phyloP scores from a whole-genome alignment of 92 coral and sea anemone genomes.

The Siderastrea siderea region DNA sequence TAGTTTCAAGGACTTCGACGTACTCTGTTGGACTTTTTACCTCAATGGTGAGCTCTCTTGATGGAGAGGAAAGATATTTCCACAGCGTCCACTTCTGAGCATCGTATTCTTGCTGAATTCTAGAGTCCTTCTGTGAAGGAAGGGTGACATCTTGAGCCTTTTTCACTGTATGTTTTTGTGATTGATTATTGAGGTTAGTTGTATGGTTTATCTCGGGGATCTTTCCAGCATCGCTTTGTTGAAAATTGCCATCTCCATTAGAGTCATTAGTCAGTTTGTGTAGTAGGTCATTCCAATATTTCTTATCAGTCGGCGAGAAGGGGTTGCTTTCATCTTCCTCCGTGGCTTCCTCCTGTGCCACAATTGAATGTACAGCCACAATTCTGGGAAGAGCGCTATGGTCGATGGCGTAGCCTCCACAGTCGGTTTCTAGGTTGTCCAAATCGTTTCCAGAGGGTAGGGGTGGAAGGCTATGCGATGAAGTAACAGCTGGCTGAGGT shows the following conservation, averaged over 20 bases:
- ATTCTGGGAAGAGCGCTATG: constrained; percentile 83
- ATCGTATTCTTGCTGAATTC: not conserved
- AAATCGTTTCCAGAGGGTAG: not conserved
- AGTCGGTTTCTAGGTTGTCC: constrained; percentile 8
- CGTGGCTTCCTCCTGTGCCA: constrained; percentile 32
- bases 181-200: not conserved
- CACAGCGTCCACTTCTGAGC: not conserved
- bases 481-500: not conserved
- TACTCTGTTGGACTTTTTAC: not conserved
- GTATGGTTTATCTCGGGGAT: not conserved
- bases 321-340: not conserved
- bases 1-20: constrained; percentile 14
- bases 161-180: not conserved
- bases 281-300: constrained; percentile 13
- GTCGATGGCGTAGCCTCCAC: constrained; percentile 88
- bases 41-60: constrained; percentile 7
- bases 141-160: not conserved
- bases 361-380: constrained; percentile 89
- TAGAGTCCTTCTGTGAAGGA: not conserved
- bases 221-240: not conserved
- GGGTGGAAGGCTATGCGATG: constrained; percentile 5
- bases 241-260: not conserved
- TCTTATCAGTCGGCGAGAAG: not conserved
- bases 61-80: constrained; percentile 20
- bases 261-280: not conserved